A percentile compares a stretch with the other conserved stretches of the same genome.
Evolutionary conservation across 2,888 invertebrate species (phyloP).

Genomic region (Gerris lacustris): DNA sequence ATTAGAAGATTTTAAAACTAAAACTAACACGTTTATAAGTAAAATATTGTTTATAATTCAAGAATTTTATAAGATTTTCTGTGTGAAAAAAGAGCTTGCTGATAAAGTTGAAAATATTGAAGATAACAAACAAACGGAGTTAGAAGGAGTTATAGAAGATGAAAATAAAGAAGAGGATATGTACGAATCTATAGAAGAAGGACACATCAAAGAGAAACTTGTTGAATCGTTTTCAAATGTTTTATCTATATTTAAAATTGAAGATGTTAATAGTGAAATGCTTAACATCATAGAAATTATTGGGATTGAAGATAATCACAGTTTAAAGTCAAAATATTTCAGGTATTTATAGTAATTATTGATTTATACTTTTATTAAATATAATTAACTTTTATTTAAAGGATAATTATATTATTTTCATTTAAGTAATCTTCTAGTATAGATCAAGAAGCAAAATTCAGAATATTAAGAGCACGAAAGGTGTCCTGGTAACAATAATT

Average conservation of each 20-base stretch:
- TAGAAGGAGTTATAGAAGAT: constrained; percentile 20
- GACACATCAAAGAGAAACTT: constrained; percentile 54
- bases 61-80: constrained; percentile 45
- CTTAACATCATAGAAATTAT: constrained; percentile 33
- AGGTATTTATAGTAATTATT: background rate
- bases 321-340: background rate
- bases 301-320: constrained; percentile 1
- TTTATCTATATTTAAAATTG: constrained; percentile 46
- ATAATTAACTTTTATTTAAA: too few relatives aligned
- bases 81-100: constrained; percentile 22
- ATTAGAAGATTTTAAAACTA: constrained; percentile 30
- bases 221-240: constrained; percentile 51
- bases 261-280: background rate
- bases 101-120: constrained; percentile 7
- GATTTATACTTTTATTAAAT: background rate
- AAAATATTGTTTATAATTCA: constrained; percentile 46
- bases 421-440: too few relatives aligned
- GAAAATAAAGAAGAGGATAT: constrained; percentile 25
- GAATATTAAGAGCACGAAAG: too few relatives aligned
- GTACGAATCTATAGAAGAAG: constrained; percentile 36
- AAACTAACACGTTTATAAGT: constrained; percentile 42
- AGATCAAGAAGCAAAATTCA: too few relatives aligned
- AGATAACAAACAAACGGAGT: background rate
- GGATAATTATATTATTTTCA: too few relatives aligned
- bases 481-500: too few relatives aligned